Conservation (phyloP, 2,888 invertebrate species). For the Prostheceraeus crozeri region DNA sequence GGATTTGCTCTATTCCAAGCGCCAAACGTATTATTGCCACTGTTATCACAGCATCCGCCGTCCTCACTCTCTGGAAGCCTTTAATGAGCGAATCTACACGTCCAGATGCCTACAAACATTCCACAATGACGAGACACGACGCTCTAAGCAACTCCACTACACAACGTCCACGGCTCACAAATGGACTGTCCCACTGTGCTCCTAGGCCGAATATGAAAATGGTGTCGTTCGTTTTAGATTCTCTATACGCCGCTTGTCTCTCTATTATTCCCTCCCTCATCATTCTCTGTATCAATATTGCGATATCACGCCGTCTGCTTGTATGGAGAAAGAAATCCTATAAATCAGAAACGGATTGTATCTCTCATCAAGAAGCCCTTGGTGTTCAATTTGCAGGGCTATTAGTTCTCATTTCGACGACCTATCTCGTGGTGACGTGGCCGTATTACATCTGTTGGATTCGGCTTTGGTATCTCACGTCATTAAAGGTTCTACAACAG, state of each 20-base stretch:
- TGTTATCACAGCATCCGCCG: conserved; percentile 43
- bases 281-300: conserved; percentile 47
- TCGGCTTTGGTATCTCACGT: conserved; percentile 12
- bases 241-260: conserved; percentile 47
- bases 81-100: conserved; percentile 34
- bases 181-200: conserved; percentile 12
- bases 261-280: conserved; percentile 50
- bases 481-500: background rate
- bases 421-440: conserved; percentile 49
- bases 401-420: conserved; percentile 49
- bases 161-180: conserved; percentile 37
- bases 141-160: conserved; percentile 37
- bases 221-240: conserved; percentile 46
- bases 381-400: conserved; percentile 51
- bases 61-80: conserved; percentile 47
- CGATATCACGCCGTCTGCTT: conserved; percentile 48
- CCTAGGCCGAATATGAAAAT: conserved; percentile 42
- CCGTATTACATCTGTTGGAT: conserved; percentile 51
- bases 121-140: conserved; percentile 37
- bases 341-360: background rate
- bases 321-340: too few relatives aligned
- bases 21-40: conserved; percentile 45
- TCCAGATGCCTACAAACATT: conserved; percentile 35
- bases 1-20: conserved; percentile 46
- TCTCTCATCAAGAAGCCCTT: conserved; percentile 47